Conservation (phyloP, 2,888 invertebrate species). For the Protodeltote pygarga region DNA sequence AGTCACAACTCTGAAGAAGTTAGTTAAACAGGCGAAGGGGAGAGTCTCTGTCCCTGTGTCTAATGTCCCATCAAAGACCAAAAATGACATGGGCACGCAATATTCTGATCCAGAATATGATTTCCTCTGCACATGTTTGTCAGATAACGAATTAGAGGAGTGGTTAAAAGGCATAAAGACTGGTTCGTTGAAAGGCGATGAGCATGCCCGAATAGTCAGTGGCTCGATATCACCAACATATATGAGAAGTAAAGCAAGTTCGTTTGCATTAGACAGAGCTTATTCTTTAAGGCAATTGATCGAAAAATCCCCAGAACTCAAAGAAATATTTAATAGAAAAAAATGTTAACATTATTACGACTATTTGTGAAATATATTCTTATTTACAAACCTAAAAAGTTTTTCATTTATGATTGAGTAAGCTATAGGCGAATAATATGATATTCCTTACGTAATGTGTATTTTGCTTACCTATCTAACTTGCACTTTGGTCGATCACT, state of each 20-base stretch:
- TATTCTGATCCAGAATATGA: conserved; percentile 67
- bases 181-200: conserved; percentile 4
- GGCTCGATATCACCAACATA: conserved; percentile 51
- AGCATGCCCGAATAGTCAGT: conserved; percentile 48
- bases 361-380: not conserved
- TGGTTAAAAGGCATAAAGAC: conserved; percentile 49
- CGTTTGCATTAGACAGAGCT: conserved; percentile 64
- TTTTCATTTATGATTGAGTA: not conserved
- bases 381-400: not conserved
- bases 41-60: conserved; percentile 26
- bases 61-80: conserved; percentile 54
- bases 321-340: conserved; percentile 67
- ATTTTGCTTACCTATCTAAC: too few species aligned
- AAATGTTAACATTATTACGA: conserved; percentile 51
- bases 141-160: conserved; percentile 62
- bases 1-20: conserved; percentile 56
- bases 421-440: too few species aligned
- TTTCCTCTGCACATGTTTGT: conserved; percentile 68
- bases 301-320: conserved; percentile 58
- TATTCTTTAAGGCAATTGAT: conserved; percentile 61
- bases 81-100: conserved; percentile 63
- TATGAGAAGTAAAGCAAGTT: conserved; percentile 40
- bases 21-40: conserved; percentile 64
- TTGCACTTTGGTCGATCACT: too few species aligned
- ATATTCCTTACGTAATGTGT: too few species aligned